Percentiles rank a stretch among this genome's conserved stretches.
Evolutionary conservation across 2,797 vertebrate genomes (phyloP).

Genomic region (Rousettus madagascariensis): DNA sequence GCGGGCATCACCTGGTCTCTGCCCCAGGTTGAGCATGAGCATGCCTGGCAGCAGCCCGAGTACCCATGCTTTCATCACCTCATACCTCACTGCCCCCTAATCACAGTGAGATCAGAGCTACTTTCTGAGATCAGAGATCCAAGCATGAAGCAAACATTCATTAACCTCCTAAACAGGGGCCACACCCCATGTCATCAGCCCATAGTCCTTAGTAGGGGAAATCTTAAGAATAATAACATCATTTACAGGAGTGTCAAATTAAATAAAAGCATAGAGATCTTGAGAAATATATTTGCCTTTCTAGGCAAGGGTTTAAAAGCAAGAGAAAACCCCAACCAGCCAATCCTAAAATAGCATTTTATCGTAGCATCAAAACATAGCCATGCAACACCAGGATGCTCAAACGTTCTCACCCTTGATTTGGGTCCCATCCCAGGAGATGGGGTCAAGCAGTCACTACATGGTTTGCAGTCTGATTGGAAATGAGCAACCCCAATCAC

Average conservation of each 20-base stretch:
- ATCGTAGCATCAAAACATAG: neutral
- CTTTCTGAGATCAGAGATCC: neutral
- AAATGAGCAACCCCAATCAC: neutral
- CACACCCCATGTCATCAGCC: neutral
- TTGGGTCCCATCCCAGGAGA: neutral
- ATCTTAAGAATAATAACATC: constrained; percentile 31
- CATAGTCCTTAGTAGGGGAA: neutral
- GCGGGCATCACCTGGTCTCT: neutral
- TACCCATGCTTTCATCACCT: neutral
- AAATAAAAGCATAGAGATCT: neutral
- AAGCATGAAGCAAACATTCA: neutral
- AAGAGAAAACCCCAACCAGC: neutral
- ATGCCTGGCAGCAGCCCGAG: neutral
- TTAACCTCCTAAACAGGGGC: neutral
- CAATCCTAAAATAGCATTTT: neutral
- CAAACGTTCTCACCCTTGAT: too few species aligned
- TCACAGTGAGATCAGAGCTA: neutral
- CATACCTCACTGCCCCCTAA: neutral
- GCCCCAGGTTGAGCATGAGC: neutral
- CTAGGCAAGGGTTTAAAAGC: neutral
- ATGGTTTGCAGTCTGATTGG: neutral
- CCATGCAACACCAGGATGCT: neutral
- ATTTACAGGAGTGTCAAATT: neutral
- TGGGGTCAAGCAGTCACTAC: neutral
- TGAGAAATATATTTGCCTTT: neutral